These are phyloP conservation scores for Drosophila paulistorum DNA, from an alignment of 1,140 invertebrate species.

Conservation along the genomic window DNA sequence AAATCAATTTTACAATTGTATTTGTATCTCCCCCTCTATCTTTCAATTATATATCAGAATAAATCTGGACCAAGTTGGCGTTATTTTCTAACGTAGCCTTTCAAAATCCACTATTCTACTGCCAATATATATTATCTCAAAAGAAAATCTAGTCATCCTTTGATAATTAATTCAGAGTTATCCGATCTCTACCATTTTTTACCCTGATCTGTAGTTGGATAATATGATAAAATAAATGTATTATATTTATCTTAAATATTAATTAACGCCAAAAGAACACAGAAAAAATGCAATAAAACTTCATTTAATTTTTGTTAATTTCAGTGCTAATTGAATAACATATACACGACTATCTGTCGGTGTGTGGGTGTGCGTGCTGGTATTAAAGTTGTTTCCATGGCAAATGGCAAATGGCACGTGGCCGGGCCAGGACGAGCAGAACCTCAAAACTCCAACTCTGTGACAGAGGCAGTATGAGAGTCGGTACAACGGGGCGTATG, in stretches of 20 bases:
- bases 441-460: conserved; percentile 2
- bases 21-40: background rate
- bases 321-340: conserved; percentile 40
- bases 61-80: too few relatives aligned
- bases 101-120: too few relatives aligned
- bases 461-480: background rate
- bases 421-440: background rate
- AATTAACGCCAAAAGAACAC: background rate
- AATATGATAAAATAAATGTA: conserved; percentile 14
- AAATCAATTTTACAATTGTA: conserved; percentile 5
- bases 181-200: too few relatives aligned
- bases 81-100: too few relatives aligned
- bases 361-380: conserved; percentile 6
- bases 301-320: conserved; percentile 47
- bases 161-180: too few relatives aligned
- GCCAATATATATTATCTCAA: too few relatives aligned
- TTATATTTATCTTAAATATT: background rate
- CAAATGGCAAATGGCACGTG: conserved; percentile 26
- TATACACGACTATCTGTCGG: conserved; percentile 3
- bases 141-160: too few relatives aligned
- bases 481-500: conserved; percentile 2
- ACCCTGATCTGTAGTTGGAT: background rate
- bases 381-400: conserved; percentile 45
- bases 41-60: background rate
- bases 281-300: background rate